Evolutionary conservation across 2,113 vertebrate genomes (phyloP), one percentile per base, ranked within the genome.

Genomic region (Xenopus borealis): DNA sequence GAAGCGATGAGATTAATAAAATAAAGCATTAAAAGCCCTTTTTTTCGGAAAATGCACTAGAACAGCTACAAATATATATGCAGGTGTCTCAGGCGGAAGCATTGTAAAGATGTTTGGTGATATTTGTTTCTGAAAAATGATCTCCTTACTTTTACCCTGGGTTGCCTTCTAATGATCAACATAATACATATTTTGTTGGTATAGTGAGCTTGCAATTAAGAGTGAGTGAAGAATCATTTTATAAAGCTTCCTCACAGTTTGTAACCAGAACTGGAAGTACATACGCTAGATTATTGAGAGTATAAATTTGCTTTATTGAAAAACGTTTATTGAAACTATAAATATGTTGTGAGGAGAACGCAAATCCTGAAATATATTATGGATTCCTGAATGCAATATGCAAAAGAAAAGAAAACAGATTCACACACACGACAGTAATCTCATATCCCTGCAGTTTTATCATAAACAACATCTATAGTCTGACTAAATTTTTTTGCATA

Each of bases 291-390:
- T 73, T 76, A 76, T 76, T 76, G 74, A 70, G 66, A 63, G 64
- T 76, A 76, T 76, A 76, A 76, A 76, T 76, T 70, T 64, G 63
- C 67, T 76, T 76, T 76, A 76, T 76, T 69, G 59, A 40, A 44
- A 69, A 76, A 53, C 9, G 12, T 69, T 76, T 76, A 69, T 76
- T 70, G 74, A 63, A 69, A 62, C 74, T 64, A 76, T 76, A 76
- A 76, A 76, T 76, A 76, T 45, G n/a, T 23, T 69, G 18, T 16
- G 62, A 68, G 27, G 70, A 10, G 44, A 30, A 61, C 58, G 64
- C 72, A 67, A 75, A 67, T 68, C 13, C 18, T 13, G 40, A 59
- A 66, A 44, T 33, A 75, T 17, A 75, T 27, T 66, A 61, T 62
- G 13, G 53, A 58, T 33, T 23, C 45, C 33, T 3, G 10, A 20